Evolutionary conservation across 2,113 vertebrate species (phyloP), one percentile per base, ranked within the genome.

Genomic region (Junco hyemalis): DNA sequence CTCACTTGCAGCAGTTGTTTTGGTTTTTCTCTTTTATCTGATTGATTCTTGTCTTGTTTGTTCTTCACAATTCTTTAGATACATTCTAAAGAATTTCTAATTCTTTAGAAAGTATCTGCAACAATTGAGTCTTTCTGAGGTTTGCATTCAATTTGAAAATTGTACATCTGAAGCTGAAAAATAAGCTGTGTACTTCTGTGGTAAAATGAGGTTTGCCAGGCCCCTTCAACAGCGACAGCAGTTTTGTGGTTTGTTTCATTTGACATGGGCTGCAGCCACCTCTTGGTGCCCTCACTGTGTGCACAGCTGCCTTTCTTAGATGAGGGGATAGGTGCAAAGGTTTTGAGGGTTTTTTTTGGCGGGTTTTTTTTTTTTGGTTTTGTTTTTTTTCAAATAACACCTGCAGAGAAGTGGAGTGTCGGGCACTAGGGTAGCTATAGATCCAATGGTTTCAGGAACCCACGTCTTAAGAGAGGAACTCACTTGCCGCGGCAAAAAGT

Each of bases 181-280:
- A 81, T 81, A 91, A 92, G 69, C 69, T 92, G 36, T 25, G 8
- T 95, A 29, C 86, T 93, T 96, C 21, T 95, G 95, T 90, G 91
- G 92, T 92, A 14, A 74, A 68, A 40, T 0, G 4, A 81, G 65
- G 77, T 76, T 93, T 93, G 57, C 83, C 91, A 87, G 44, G 61
- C 53, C 56, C 53, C 40, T 79, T 81, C 48, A 91, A 61, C 86
- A 95, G 69, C 0, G 1, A 53, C 61, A 81, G 61, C 21, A 17
- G 14, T 60, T 78, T 56, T 92, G 92, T 90, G 90, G 85, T 89
- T 95, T 92, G 57, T 91, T 94, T 91, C 95, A 84, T 91, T 86
- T 93, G 25, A 28, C 65, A 48, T 7, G 69, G 83, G 68, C 65
- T 86, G 66, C 66, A 80, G 78, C 59, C 70, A 88, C 60, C 53